A percentile compares a stretch with the other conserved stretches of the same genome.
Conservation (phyloP, 2,113 vertebrate genomes). For the Sebastes fasciatus region DNA sequence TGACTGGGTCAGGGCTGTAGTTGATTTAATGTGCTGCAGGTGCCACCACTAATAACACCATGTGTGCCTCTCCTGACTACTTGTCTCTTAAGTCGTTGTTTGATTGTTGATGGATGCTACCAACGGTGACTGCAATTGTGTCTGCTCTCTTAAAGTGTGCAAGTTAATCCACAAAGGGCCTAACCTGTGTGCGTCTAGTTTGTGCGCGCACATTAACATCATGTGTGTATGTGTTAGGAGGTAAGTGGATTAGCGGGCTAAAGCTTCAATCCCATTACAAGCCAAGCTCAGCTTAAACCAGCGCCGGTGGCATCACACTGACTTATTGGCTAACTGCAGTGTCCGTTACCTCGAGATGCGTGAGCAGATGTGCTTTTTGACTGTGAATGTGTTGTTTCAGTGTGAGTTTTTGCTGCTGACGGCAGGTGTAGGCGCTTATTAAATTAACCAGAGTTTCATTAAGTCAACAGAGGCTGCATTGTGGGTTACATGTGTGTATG, state of each 20-base stretch:
- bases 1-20: background rate
- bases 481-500: conserved; percentile 26
- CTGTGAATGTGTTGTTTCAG: conserved; percentile 35
- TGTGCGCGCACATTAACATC: conserved; percentile 35
- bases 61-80: conserved; percentile 4
- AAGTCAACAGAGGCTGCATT: conserved; percentile 61
- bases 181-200: conserved; percentile 6
- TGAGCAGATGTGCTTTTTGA: conserved; percentile 55
- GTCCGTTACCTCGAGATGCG: conserved; percentile 11
- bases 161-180: conserved; percentile 67
- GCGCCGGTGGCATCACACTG: conserved; percentile 25
- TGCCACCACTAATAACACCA: conserved; percentile 48
- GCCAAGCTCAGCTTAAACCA: conserved; percentile 55
- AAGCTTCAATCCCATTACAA: conserved; percentile 79
- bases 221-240: conserved; percentile 59
- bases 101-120: conserved; percentile 70
- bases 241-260: conserved; percentile 78
- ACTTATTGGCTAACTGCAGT: conserved; percentile 21
- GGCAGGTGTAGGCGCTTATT: conserved; percentile 49
- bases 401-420: background rate
- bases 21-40: conserved; percentile 40
- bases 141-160: conserved; percentile 57
- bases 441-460: conserved; percentile 40
- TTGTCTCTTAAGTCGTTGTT: conserved; percentile 37
- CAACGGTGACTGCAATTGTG: conserved; percentile 16